phyloP scores from a whole-genome alignment of 2,888 invertebrate genomes.

The Mythimna albipuncta region DNA sequence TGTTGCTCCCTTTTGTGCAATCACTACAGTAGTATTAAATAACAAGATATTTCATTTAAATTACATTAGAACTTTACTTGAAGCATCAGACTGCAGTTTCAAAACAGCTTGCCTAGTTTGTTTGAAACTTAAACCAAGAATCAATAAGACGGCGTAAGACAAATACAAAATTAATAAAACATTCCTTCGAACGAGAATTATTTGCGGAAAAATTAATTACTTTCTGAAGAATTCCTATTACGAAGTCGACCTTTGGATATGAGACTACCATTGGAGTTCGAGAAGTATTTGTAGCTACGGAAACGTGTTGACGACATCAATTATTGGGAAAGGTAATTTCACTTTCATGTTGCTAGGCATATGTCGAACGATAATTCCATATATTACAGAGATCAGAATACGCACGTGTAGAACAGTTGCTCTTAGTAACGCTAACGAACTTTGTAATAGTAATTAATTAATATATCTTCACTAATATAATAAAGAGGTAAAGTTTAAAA shows the following conservation, averaged over 20 bases:
- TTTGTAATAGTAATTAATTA: no score
- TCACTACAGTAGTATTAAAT: not conserved
- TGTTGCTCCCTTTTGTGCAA: no score
- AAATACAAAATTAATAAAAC: conserved; percentile 77
- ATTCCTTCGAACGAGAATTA: conserved; percentile 72
- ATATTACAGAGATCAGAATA: not conserved
- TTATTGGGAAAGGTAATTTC: conserved; percentile 20
- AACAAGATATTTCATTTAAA: conserved; percentile 1
- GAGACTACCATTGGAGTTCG: conserved; percentile 58
- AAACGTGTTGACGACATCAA: conserved; percentile 36
- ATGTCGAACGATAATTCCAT: not conserved
- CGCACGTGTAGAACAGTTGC: not conserved
- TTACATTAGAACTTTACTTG: conserved; percentile 7
- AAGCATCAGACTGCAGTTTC: conserved; percentile 29
- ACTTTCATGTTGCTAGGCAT: not conserved
- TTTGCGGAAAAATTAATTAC: conserved; percentile 80
- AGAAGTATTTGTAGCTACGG: conserved; percentile 44
- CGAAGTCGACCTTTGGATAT: conserved; percentile 59
- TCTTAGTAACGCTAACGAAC: no score
- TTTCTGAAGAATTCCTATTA: conserved; percentile 77
- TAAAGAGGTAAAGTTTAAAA: no score
- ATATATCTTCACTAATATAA: no score
- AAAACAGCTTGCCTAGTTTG: conserved; percentile 30
- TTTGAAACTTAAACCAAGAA: conserved; percentile 40
- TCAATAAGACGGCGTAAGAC: conserved; percentile 65